Percentiles rank a stretch among this genome's conserved stretches.
Conservation (phyloP, 2,888 invertebrate genomes). For the Parnassius glacialis region DNA sequence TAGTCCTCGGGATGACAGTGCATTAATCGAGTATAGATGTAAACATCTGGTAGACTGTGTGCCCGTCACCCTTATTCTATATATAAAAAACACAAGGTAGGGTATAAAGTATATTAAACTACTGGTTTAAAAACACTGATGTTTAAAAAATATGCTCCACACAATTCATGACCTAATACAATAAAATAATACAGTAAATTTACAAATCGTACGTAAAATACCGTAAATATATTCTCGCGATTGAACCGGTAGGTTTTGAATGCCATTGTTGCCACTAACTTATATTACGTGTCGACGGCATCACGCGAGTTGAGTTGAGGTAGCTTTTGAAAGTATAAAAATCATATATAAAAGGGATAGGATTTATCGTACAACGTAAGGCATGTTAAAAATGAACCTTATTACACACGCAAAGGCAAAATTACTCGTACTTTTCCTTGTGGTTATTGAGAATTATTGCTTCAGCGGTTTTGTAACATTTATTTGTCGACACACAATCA, state of each 20-base stretch:
- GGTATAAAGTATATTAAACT: too few species aligned
- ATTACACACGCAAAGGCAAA: constrained; percentile 49
- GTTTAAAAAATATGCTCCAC: neutral
- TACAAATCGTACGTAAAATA: constrained; percentile 29
- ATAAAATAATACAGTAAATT: constrained; percentile 35
- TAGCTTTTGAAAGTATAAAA: constrained; percentile 44
- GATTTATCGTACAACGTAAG: constrained; percentile 36
- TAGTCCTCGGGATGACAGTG: too few species aligned
- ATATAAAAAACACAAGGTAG: too few species aligned
- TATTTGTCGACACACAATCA: neutral
- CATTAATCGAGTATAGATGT: too few species aligned
- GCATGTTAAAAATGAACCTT: constrained; percentile 40
- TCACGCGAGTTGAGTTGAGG: constrained; percentile 43
- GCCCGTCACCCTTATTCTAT: too few species aligned
- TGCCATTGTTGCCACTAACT: constrained; percentile 41
- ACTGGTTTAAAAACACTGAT: too few species aligned
- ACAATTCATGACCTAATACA: constrained; percentile 1
- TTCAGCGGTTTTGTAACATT: neutral
- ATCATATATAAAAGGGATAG: constrained; percentile 37
- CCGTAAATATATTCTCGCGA: constrained; percentile 40
- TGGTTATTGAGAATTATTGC: constrained; percentile 19
- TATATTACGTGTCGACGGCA: constrained; percentile 49
- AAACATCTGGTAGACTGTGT: too few species aligned
- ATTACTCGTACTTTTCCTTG: constrained; percentile 26
- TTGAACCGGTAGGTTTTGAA: constrained; percentile 43